phyloP scores from a whole-genome alignment of 2,797 vertebrate species.

The Oreochromis grahami region DNA sequence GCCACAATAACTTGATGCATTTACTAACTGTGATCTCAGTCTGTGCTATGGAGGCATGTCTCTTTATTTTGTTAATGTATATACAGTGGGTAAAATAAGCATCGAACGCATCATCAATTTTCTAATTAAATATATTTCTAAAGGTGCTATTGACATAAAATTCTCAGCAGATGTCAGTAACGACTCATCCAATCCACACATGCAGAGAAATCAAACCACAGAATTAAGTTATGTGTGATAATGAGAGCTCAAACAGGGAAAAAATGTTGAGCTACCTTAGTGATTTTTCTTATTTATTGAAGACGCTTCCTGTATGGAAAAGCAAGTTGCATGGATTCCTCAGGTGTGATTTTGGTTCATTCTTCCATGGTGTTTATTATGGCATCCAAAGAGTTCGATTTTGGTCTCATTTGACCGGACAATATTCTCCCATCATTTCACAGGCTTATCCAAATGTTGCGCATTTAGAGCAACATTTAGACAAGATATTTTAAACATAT shows the following conservation, averaged over 20 bases:
- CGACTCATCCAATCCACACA: not conserved
- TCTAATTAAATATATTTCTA: not conserved
- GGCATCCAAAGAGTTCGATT: not conserved
- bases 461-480: accelerated
- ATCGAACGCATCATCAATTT: not conserved
- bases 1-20: not conserved
- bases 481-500: not conserved
- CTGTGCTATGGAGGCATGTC: not conserved
- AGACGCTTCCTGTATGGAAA: not conserved
- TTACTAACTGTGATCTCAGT: not conserved
- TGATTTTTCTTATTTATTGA: not conserved
- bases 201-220: not conserved
- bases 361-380: not conserved
- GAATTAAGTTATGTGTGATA: not conserved
- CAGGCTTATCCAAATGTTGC: not conserved
- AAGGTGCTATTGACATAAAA: not conserved
- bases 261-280: not conserved
- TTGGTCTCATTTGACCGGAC: not conserved
- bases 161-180: not conserved
- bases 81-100: not conserved
- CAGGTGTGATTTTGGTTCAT: not conserved
- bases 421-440: not conserved
- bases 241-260: not conserved
- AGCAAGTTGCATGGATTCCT: not conserved
- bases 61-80: not conserved